Evolutionary conservation across 2,888 invertebrate species (phyloP).

Genomic region (Cordylochernes scorpioides): DNA sequence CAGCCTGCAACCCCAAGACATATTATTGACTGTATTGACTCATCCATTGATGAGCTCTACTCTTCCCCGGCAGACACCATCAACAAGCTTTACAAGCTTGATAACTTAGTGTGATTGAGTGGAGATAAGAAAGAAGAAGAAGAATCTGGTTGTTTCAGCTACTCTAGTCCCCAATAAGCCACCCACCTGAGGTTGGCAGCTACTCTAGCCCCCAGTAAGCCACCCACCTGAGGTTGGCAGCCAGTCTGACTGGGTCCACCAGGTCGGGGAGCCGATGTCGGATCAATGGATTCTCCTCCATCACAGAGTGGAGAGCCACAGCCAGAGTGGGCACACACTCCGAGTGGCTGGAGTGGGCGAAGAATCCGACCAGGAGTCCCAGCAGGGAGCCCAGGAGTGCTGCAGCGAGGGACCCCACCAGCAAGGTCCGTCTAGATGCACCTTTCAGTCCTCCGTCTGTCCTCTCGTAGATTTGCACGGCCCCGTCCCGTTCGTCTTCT

Average conservation of each 20-base stretch:
- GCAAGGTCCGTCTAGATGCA: constrained; percentile 6
- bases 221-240: constrained; percentile 6
- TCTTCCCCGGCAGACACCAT: no score
- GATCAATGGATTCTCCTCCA: constrained; percentile 14
- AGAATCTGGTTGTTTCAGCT: no score
- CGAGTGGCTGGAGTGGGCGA: constrained; percentile 13
- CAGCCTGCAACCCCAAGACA: no score
- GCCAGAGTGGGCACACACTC: constrained; percentile 12
- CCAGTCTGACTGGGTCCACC: constrained; percentile 8
- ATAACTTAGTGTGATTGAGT: no score
- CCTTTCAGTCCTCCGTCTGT: constrained; percentile 13
- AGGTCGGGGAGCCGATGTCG: constrained; percentile 11
- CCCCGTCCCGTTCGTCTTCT: constrained; percentile 14
- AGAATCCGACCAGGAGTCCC: constrained; percentile 15
- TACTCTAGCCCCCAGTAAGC: no score
- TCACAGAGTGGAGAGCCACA: constrained; percentile 12
- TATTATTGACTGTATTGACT: no score
- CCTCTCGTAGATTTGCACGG: constrained; percentile 15
- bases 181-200: constrained; percentile 5
- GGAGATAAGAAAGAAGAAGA: no score
- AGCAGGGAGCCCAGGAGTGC: constrained; percentile 11
- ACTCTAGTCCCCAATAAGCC: no score
- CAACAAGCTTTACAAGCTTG: no score
- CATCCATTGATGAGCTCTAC: no score
- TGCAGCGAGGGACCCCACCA: constrained; percentile 10